phyloP scores from a whole-genome alignment of 2,888 invertebrate genomes.

The Oeneis ivallda region DNA sequence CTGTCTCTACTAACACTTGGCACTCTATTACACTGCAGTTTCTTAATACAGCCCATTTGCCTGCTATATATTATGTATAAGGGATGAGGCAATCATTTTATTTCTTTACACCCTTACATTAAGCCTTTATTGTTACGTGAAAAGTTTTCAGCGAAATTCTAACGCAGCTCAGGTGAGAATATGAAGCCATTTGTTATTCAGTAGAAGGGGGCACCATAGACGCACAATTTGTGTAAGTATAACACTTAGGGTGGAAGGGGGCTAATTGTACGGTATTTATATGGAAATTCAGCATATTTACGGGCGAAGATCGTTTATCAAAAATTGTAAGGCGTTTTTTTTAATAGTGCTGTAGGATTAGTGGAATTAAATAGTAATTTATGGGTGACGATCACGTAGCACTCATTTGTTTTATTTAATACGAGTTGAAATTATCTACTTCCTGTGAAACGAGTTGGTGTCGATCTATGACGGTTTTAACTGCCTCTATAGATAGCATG shows the following conservation, averaged over 20 bases:
- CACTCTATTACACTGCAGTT: constrained; percentile 24
- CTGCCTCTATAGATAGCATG: too few species aligned
- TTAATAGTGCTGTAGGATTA: constrained; percentile 2
- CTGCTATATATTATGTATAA: constrained; percentile 5
- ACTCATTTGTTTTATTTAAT: not conserved
- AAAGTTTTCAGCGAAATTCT: constrained; percentile 42
- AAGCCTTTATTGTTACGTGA: constrained; percentile 42
- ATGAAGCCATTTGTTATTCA: constrained; percentile 48
- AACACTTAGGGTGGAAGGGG: constrained; percentile 39
- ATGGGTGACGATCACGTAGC: constrained; percentile 11
- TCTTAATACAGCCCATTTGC: constrained; percentile 28
- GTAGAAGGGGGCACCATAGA: constrained; percentile 43
- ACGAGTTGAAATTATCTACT: too few species aligned
- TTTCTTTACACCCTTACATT: constrained; percentile 30
- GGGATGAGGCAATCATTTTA: constrained; percentile 23
- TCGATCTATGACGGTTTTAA: too few species aligned
- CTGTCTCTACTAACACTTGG: not conserved
- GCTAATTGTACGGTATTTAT: constrained; percentile 47
- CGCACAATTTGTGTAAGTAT: constrained; percentile 42
- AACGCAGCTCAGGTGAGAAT: constrained; percentile 45
- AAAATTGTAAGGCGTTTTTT: constrained; percentile 33
- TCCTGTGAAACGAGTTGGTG: too few species aligned
- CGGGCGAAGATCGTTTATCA: constrained; percentile 43
- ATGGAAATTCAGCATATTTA: constrained; percentile 46
- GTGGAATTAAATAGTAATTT: constrained; percentile 18